phyloP scores from a whole-genome alignment of 2,797 vertebrate genomes.

The Platyrinchus mystaceus region DNA sequence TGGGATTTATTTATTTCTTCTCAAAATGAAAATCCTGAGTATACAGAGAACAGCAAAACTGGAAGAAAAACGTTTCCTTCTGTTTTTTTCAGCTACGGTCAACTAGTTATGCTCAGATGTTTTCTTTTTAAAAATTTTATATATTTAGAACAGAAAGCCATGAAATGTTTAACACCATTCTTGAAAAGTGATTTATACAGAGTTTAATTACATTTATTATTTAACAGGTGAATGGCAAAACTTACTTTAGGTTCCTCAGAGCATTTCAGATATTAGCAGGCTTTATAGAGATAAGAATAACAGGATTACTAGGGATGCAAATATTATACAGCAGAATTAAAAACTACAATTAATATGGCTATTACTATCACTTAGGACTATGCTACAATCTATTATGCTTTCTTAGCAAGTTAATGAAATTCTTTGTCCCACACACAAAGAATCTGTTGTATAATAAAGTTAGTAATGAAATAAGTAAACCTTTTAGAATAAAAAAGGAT shows the following conservation, averaged over 20 bases:
- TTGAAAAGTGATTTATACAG: slow-evolving; percentile 45
- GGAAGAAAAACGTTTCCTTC: slow-evolving; percentile 14
- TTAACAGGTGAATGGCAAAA: slow-evolving; percentile 53
- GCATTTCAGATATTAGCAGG: slow-evolving; percentile 59
- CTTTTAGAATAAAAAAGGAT: slow-evolving; percentile 36
- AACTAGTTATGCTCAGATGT: not conserved
- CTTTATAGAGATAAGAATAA: slow-evolving; percentile 55
- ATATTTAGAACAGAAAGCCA: slow-evolving; percentile 40
- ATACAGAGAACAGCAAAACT: slow-evolving; percentile 43
- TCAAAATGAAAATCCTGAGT: slow-evolving; percentile 45
- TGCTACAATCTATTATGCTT: slow-evolving; percentile 1
- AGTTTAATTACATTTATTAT: slow-evolving; percentile 51
- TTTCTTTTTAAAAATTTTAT: not conserved
- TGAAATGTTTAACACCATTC: slow-evolving; percentile 38
- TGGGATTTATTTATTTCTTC: slow-evolving; percentile 50
- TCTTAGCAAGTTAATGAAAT: slow-evolving; percentile 5
- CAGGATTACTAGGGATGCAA: slow-evolving; percentile 33
- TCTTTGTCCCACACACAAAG: slow-evolving; percentile 35
- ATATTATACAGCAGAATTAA: slow-evolving; percentile 46
- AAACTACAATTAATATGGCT: slow-evolving; percentile 50
- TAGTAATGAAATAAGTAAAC: slow-evolving; percentile 38
- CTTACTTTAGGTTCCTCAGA: slow-evolving; percentile 55
- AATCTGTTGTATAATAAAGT: not conserved
- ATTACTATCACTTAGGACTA: slow-evolving; percentile 50
- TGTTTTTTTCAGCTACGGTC: not conserved